These are phyloP conservation scores for Automeris io DNA, from an alignment of 2,888 invertebrate species.

Conservation along the genomic window DNA sequence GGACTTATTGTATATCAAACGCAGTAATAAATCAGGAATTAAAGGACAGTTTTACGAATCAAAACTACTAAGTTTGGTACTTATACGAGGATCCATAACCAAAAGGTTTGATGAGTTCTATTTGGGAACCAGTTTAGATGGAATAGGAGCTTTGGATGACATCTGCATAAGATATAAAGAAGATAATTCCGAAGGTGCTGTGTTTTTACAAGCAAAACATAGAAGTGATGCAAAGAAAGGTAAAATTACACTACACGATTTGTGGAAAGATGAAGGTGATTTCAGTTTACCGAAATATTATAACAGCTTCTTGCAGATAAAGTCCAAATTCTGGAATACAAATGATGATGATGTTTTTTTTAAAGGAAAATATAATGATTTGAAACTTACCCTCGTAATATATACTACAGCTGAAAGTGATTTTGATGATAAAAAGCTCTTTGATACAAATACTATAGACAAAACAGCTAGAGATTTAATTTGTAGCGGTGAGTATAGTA, in stretches of 20 bases:
- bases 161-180: not conserved
- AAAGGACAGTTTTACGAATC: conserved; percentile 1
- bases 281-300: conserved; percentile 18
- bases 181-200: not conserved
- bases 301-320: conserved; percentile 13
- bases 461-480: conserved; percentile 12
- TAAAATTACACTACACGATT: conserved; percentile 14
- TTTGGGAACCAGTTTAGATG: conserved; percentile 1
- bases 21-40: not conserved
- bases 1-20: not conserved
- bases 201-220: conserved; percentile 9
- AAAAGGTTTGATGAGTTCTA: not conserved
- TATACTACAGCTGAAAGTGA: conserved; percentile 16
- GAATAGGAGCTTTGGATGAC: not conserved
- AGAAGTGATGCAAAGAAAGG: conserved; percentile 15
- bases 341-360: conserved; percentile 7
- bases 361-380: conserved; percentile 8
- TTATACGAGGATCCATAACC: not conserved
- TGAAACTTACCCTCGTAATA: conserved; percentile 17
- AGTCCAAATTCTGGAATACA: not conserved
- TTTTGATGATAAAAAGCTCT: not conserved
- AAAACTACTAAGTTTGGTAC: not conserved
- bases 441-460: not conserved
- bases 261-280: conserved; percentile 13
- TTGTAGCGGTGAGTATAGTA: conserved; percentile 8